A percentile compares a stretch with the other conserved stretches of the same genome.
Conservation (phyloP, 1,140 invertebrate genomes). For the Brachionus sp. region DNA sequence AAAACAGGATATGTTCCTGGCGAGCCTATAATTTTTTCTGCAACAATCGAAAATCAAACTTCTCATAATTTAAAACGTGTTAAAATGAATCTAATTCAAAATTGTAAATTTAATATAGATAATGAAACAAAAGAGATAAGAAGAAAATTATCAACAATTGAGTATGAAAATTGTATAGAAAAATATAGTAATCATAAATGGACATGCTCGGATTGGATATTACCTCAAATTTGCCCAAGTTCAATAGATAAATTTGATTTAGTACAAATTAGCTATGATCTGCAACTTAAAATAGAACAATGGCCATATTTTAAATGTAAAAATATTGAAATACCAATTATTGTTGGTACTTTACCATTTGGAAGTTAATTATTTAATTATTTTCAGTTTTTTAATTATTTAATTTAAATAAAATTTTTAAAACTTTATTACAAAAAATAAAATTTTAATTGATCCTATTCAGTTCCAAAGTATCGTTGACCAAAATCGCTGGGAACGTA, state of each 20-base stretch:
- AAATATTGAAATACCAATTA: neutral
- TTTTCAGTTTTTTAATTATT: neutral
- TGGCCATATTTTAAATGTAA: neutral
- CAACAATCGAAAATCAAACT: neutral
- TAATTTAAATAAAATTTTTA: neutral
- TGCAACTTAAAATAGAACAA: neutral
- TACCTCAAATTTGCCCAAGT: neutral
- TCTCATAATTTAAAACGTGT: neutral
- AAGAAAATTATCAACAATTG: neutral
- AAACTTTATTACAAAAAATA: neutral
- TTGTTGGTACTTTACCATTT: neutral
- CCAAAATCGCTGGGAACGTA: constrained; percentile 36
- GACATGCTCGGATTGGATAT: neutral
- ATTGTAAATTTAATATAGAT: neutral
- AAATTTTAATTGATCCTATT: neutral
- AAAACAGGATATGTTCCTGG: neutral
- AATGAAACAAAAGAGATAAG: neutral
- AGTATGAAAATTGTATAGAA: neutral
- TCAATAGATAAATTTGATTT: neutral
- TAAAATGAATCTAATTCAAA: neutral
- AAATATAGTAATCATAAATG: neutral
- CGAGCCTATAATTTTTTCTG: neutral
- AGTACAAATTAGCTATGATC: neutral
- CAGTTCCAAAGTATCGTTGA: constrained; percentile 45
- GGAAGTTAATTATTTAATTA: neutral